Base-by-base conservation (phyloP, 1,140 invertebrate genomes). In the Plodia interpunctella region DNA sequence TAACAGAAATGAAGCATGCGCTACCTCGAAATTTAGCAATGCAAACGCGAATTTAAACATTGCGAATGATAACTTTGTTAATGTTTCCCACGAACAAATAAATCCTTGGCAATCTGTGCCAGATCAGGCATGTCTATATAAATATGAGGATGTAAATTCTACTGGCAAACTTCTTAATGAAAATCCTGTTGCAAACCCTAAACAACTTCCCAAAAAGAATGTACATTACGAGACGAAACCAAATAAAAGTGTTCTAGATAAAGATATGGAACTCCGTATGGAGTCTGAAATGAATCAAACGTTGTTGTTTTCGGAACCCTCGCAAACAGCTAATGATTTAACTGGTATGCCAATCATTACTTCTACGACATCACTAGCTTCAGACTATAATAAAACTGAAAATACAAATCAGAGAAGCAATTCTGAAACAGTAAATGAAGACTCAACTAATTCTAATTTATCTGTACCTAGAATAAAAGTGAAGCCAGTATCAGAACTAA, bases 151-250 rank as follows among this genome's bases (percentile, higher is more conserved):
- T 44, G 17, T 53, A 25, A 57, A 63, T 21, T 25, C 49, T 49
- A 63, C 59, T 60, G 70, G 61, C 52, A 84, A 76, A 65, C 63
- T 88, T 10, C 60, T 88, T 0, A 88, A 88, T 66, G 56, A 62
- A 17, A 80, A 74, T 71, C 83, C 86, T 30, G 86, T 87, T 15
- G 68, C 75, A n/a, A 83, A 86, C 63, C 86, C 86, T 5, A 86
- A 84, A 68, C 72, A 80, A 69, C 58, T 87, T 15, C 79, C 80
- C 20, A 85, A 80, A 62, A 84, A 83, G 25, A 21, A 13, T 28
- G 51, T 53, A 49, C 1, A 2, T 15, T 0, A 32, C 18, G 67
- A 66, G 35, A 49, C 25, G 3, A 62, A 62, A 56, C 35, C 30
- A 30, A 32, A 28, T 52, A 51, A 15, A 21, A 30, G 19, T 52